These are phyloP conservation scores for Myoxocephalus aenaeus DNA, from an alignment of 2,797 vertebrate species.

Conservation along the genomic window DNA sequence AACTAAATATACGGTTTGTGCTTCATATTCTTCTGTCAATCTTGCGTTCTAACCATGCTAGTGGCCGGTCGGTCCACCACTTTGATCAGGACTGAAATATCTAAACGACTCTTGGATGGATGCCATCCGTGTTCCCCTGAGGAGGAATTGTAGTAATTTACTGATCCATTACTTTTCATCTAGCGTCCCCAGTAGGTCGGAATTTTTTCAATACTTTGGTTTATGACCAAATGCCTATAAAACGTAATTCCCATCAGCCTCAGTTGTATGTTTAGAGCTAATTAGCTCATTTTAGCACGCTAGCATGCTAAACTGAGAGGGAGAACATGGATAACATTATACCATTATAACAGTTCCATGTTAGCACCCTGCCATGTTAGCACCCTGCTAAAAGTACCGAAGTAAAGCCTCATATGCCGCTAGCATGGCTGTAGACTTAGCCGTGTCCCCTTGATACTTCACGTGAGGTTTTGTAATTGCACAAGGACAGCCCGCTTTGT, in stretches of 20 bases:
- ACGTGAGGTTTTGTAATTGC: conserved; percentile 1
- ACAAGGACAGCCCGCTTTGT: conserved; percentile 7
- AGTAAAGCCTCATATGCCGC: neutral
- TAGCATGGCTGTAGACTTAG: neutral
- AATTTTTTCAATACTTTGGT: neutral
- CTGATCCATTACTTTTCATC: neutral
- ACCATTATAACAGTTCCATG: neutral
- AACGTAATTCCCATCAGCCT: neutral
- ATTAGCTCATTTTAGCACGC: neutral
- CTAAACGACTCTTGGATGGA: neutral
- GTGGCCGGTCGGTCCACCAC: neutral
- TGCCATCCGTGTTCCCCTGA: neutral
- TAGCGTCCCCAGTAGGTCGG: neutral
- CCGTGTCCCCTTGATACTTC: neutral
- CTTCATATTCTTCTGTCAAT: neutral
- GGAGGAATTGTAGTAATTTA: neutral
- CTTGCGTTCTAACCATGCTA: too few relatives aligned
- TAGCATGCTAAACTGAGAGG: neutral
- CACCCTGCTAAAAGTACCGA: too few relatives aligned
- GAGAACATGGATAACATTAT: neutral
- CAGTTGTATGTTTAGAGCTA: neutral
- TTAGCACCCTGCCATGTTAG: neutral
- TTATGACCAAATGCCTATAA: neutral
- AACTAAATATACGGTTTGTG: neutral
- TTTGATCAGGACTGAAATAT: neutral